Evolutionary conservation across 2,888 invertebrate genomes (phyloP), one percentile per base, ranked within the genome.

Genomic region (Pammene fasciana): DNA sequence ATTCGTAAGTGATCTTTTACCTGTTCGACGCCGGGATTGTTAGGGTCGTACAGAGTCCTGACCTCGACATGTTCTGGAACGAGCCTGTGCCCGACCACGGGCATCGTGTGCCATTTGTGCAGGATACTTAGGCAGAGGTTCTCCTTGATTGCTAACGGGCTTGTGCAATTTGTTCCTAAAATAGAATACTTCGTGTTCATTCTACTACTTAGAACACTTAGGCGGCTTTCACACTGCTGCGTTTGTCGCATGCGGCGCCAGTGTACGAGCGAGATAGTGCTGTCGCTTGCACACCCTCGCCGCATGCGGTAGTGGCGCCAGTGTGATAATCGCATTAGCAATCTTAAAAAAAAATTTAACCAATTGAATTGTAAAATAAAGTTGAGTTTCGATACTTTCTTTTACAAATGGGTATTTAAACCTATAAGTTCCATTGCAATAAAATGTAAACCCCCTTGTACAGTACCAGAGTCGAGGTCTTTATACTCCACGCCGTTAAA

Each of bases 11-110:
- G 4, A 26, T 26, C 26, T 26, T n/a, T n/a, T 73, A 88, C 89
- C 78, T 83, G 82, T 67, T 83, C 84, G 0, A 76, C 16, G 41
- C 96, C 96, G 0, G 96, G 96, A 79, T 95, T 95, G 41, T 95
- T 93, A 0, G 94, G 94, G 78, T 96, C 94, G 81, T 94, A 96
- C 13, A 99, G 93, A 0, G 96, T 94, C 66, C 99, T 94, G 0
- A 97, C 96, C 86, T 99, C 99, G 7, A 99, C 96, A 85, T 99
- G 98, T 83, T 99, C 98, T 0, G 97, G 97, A 0, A 99, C 97
- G 46, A 99, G 86, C 64, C 93, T 88, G 76, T 94, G 95, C 0
- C 97, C 98, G 75, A 96, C 95, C 65, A 96, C 87, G 0, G 97
- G 96, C 71, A 98, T 90, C 70, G 96, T 94, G 3, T 95, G 91